Percentiles rank a stretch among this genome's conserved stretches.
Evolutionary conservation across 2,888 invertebrate species (phyloP).

Genomic region (Neelides folsomi): DNA sequence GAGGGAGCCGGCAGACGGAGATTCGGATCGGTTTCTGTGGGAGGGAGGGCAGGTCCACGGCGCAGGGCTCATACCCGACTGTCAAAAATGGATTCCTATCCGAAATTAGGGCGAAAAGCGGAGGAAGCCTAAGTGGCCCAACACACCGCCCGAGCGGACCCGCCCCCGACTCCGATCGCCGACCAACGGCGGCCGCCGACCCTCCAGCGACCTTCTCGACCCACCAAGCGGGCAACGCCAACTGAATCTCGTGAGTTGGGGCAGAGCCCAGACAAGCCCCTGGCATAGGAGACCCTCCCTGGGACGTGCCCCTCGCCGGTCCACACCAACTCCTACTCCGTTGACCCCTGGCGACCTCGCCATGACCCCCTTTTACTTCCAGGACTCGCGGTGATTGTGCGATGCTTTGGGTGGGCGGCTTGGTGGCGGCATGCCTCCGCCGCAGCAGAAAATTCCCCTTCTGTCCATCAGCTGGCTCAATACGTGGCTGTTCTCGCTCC

Average conservation of each 20-base stretch:
- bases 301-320: neutral
- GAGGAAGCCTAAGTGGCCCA: conserved; percentile 1
- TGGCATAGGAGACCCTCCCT: neutral
- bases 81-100: conserved; percentile 33
- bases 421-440: conserved; percentile 33
- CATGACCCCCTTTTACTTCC: conserved; percentile 8
- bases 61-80: conserved; percentile 27
- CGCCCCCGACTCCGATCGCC: neutral
- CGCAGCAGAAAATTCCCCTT: conserved; percentile 24
- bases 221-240: no score
- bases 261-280: neutral
- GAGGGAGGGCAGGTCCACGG: conserved; percentile 11
- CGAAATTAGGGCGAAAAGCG: conserved; percentile 32
- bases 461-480: conserved; percentile 16
- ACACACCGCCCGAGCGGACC: neutral
- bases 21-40: conserved; percentile 17
- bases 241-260: neutral
- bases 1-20: neutral
- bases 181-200: neutral
- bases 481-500: conserved; percentile 1
- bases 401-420: conserved; percentile 33
- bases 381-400: conserved; percentile 30
- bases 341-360: conserved; percentile 1
- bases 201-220: neutral
- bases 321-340: conserved; percentile 1